Evolutionary conservation across 1,140 invertebrate genomes (phyloP), one percentile per base, ranked within the genome.

Genomic region (Melanaphis sacchari): DNA sequence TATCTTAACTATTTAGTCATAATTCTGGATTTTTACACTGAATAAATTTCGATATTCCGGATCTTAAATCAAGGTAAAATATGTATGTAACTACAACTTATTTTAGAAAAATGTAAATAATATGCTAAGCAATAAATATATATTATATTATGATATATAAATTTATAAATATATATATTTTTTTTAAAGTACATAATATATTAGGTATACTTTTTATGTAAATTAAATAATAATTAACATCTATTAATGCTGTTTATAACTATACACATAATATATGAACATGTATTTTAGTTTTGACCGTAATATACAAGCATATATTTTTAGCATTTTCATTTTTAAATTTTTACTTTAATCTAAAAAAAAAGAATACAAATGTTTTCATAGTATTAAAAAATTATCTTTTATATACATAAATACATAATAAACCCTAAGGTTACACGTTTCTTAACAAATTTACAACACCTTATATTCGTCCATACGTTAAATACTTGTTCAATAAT

Each of bases 51-150:
- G 38, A 49, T 82, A 81, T 31, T 49, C 90, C 76, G 90, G 90
- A 40, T 91, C 66, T 81, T 82, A 49, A 81, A 82, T 91, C 90
- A 91, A 91, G 87, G 52, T 59, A 93, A 76, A 93, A 26, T 54
- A 41, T 66, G 2, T 90, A 90, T 41, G 36, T 52, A 40, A 52
- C 40, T 52, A 40, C 38, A 66, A 66, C 89, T 59, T 66, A 41
- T 90, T 90, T 59, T 90, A 66, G 40, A 40, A 41, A 66, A 26
- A 59, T 90, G 89, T 90, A 66, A 66, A 59, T 90, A 90, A 41
- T 66, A 90, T 66, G 89, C 89, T 90, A n/a, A 66, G 26, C 38
- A 90, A 59, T n/a, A n/a, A n/a, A n/a, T n/a, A n/a, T n/a, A n/a
- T n/a, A n/a, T n/a, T n/a, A n/a, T n/a, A n/a, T n/a, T n/a, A n/a